Evolutionary conservation across 2,113 vertebrate genomes (phyloP).

Genomic region (Corythoichthys intestinalis): DNA sequence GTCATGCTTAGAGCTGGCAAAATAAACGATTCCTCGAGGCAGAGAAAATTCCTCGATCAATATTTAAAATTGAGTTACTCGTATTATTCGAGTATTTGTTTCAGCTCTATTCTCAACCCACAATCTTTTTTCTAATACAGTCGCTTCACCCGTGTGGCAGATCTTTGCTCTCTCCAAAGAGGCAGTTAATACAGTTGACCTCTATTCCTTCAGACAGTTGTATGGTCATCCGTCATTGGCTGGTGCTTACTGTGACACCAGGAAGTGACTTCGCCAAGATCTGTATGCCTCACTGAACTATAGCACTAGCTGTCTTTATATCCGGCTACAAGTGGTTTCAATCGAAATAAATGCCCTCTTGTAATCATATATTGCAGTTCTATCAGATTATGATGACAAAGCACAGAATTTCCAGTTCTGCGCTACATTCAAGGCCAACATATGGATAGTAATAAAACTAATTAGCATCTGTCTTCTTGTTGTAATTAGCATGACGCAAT

Average conservation of each 20-base stretch:
- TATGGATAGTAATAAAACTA: constrained; percentile 54
- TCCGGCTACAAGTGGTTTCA: neutral
- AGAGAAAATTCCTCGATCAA: too few species aligned
- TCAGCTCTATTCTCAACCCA: too few species aligned
- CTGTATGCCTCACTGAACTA: constrained; percentile 39
- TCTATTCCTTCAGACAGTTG: constrained; percentile 39
- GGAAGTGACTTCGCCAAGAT: constrained; percentile 32
- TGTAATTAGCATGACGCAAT: constrained; percentile 68
- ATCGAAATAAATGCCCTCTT: constrained; percentile 4
- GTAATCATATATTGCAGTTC: constrained; percentile 8
- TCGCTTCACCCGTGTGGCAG: neutral
- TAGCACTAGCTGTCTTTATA: constrained; percentile 26
- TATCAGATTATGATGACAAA: constrained; percentile 19
- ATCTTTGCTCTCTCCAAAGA: constrained; percentile 49
- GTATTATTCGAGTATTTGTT: too few species aligned
- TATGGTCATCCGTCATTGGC: constrained; percentile 26
- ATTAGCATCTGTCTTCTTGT: constrained; percentile 59
- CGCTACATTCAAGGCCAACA: constrained; percentile 35
- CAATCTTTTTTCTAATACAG: neutral
- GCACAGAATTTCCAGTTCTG: constrained; percentile 24
- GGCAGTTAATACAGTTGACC: constrained; percentile 58
- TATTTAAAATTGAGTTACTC: too few species aligned
- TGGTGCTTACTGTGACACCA: constrained; percentile 34
- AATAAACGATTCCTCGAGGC: too few species aligned
- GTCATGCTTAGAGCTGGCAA: too few species aligned